These are phyloP conservation scores for Tortrix viridana DNA, from an alignment of 2,888 invertebrate species.

Conservation along the genomic window DNA sequence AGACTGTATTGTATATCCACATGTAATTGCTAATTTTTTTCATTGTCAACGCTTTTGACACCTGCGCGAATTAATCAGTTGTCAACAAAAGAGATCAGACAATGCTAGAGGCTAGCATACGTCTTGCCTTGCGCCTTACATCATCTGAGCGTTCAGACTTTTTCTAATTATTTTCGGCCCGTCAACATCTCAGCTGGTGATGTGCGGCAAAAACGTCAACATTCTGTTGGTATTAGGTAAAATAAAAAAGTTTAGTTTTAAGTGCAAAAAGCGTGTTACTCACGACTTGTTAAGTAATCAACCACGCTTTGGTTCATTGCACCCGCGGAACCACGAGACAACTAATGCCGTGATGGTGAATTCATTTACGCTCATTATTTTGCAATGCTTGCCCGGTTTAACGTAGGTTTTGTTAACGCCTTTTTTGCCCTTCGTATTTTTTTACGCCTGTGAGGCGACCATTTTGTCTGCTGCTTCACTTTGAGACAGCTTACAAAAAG, in stretches of 20 bases:
- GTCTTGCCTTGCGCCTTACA: conserved; percentile 53
- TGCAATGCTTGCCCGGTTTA: conserved; percentile 60
- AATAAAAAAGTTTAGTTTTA: conserved; percentile 62
- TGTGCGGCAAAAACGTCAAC: conserved; percentile 64
- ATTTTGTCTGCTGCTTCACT: neutral
- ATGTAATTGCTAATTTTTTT: conserved; percentile 70
- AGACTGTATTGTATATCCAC: conserved; percentile 64
- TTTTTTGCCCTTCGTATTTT: neutral
- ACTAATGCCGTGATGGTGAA: conserved; percentile 68
- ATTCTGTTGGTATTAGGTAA: conserved; percentile 65
- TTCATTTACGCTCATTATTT: conserved; percentile 65
- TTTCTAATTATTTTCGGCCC: conserved; percentile 48
- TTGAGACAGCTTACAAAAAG: neutral
- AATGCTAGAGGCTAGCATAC: conserved; percentile 66
- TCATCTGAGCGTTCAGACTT: conserved; percentile 21
- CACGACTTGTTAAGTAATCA: conserved; percentile 76
- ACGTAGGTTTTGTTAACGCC: conserved; percentile 6
- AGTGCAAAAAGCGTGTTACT: conserved; percentile 67
- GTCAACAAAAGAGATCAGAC: conserved; percentile 72
- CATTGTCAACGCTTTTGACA: conserved; percentile 70
- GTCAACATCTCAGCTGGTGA: conserved; percentile 54
- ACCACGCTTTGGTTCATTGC: conserved; percentile 82
- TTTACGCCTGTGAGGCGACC: neutral
- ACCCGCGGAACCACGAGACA: conserved; percentile 76
- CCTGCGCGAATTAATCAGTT: conserved; percentile 80